Percentiles rank a stretch among this genome's conserved stretches.
These are phyloP conservation scores for Atta cephalotes DNA, from an alignment of 1,140 invertebrate species.

Conservation along the genomic window DNA sequence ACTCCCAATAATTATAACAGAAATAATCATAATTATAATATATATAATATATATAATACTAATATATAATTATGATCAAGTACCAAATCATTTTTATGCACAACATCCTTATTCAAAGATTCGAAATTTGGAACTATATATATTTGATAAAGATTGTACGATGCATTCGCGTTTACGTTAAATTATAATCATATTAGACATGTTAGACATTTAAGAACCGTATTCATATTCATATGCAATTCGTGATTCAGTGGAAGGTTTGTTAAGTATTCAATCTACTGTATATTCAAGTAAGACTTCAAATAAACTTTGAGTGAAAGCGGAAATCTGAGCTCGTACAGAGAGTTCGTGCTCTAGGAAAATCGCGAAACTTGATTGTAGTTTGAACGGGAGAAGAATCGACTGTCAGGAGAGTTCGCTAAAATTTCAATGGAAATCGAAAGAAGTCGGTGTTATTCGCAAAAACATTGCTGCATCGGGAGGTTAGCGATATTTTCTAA, in stretches of 20 bases:
- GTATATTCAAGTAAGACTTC: conserved; percentile 23
- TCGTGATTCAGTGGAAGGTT: conserved; percentile 28
- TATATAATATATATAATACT: not conserved
- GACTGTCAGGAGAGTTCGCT: conserved; percentile 30
- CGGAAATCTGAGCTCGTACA: conserved; percentile 19
- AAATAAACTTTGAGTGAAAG: conserved; percentile 47
- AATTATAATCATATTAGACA: conserved; percentile 29
- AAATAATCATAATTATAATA: not conserved
- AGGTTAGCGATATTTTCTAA: conserved; percentile 37
- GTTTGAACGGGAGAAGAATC: conserved; percentile 32
- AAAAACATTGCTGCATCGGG: conserved; percentile 35
- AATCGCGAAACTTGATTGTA: conserved; percentile 49
- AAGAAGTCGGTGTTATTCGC: conserved; percentile 11
- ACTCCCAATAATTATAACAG: too few species aligned
- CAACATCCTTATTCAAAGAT: not conserved
- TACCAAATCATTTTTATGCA: too few species aligned
- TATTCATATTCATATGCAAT: conserved; percentile 17
- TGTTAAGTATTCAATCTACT: conserved; percentile 45
- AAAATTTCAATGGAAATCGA: conserved; percentile 54
- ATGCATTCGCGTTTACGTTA: not conserved
- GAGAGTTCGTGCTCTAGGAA: conserved; percentile 24
- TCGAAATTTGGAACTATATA: not conserved
- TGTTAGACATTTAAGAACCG: not conserved
- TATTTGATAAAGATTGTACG: not conserved
- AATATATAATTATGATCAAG: not conserved